Conservation (phyloP, 1,140 invertebrate species). For the Meloidogyne chitwoodi region DNA sequence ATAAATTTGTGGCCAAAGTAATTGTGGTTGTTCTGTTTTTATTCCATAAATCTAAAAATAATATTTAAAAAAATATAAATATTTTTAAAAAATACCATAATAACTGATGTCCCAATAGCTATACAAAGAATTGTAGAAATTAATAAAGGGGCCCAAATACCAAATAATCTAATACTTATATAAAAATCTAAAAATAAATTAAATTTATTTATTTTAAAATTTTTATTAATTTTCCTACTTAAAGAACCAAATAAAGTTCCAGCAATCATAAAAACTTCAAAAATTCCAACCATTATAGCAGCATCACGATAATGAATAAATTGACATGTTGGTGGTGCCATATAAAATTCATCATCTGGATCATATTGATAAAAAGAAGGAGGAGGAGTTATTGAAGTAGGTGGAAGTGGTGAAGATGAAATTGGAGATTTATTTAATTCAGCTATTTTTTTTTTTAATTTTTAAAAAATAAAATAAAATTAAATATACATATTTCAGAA, state of each 20-base stretch:
- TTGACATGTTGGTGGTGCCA: slow-evolving; percentile 47
- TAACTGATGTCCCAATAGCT: slow-evolving; percentile 7
- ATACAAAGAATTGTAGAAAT: slow-evolving; percentile 1
- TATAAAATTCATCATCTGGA: slow-evolving; percentile 48
- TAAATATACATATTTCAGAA: not conserved
- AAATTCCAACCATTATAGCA: slow-evolving; percentile 45
- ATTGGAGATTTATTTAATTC: not conserved
- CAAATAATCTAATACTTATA: not conserved
- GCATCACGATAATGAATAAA: slow-evolving; percentile 52
- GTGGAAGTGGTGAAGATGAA: not conserved
- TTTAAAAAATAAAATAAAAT: not conserved
- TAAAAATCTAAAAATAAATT: slow-evolving; percentile 1
- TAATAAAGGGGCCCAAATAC: slow-evolving; percentile 14
- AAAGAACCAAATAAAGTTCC: slow-evolving; percentile 29
- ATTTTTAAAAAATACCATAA: not conserved
- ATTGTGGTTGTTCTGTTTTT: slow-evolving; percentile 41
- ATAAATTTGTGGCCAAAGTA: slow-evolving; percentile 41
- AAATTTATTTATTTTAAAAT: not conserved
- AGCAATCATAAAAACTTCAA: slow-evolving; percentile 38
- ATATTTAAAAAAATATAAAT: not conserved
- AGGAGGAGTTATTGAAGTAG: not conserved
- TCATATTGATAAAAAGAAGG: slow-evolving; percentile 35
- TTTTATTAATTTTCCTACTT: slow-evolving; percentile 26
- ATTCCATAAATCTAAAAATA: slow-evolving; percentile 40
- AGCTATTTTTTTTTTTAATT: too few species aligned